Evolutionary conservation across 2,113 vertebrate species (phyloP), one percentile per base, ranked within the genome.

Genomic region (Apeltes quadracus): DNA sequence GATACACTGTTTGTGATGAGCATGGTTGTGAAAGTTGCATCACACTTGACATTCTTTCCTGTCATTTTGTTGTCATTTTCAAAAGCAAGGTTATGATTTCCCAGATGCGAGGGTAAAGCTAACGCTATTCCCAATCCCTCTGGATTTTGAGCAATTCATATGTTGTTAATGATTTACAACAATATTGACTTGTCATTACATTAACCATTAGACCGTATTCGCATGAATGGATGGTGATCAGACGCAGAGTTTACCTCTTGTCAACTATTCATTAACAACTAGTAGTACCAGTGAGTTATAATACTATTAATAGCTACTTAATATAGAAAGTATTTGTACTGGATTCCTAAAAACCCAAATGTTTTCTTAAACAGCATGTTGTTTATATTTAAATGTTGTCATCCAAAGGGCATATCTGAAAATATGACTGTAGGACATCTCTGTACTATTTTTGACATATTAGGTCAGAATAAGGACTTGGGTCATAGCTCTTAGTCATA

Each of bases 191-290:
- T 13, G 10, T 23, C 8, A 23, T 15, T 15, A n/a, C 8, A 61
- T n/a, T 48, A 16, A 61, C 46, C 29, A 7, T 20, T 5, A 13
- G 12, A 43, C 22, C 22, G 39, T 6, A 51, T 20, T 5, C 22
- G 48, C 29, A 5, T 48, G 16, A 66, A 29, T 57, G 50, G 16
- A 15, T 76, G 46, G 11, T 61, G 38, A 69, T 61, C 48, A 61
- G 8, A 56, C 6, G 32, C 15, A 27, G 29, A 25, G 15, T 34
- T 0, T 8, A 14, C 29, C 29, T 4, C 10, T 39, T 23, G 13
- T 59, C 46, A 55, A 12, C 20, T 41, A 39, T 41, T 41, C 39
- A 16, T 3, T 9, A 12, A 5, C 36, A 44, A 1, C 20, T 34
- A 25, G 23, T 2, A 8, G 11, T 46, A 27, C 18, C 32, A 57